Evolutionary conservation across 2,797 vertebrate genomes (phyloP).

Genomic region (Lagocephalus sceleratus): DNA sequence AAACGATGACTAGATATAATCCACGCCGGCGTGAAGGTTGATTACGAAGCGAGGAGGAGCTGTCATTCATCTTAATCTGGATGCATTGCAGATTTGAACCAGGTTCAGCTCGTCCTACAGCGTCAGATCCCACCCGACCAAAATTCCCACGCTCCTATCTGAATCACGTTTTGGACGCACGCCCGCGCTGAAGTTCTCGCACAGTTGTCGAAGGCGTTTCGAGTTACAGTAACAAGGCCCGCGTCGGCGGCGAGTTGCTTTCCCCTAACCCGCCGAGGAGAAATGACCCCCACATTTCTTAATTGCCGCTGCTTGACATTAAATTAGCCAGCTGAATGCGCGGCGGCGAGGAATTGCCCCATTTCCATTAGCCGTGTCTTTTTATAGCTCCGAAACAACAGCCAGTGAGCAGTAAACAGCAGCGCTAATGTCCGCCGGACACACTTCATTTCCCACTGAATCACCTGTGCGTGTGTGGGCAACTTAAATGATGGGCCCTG

Average conservation of each 20-base stretch:
- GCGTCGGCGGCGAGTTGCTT: neutral
- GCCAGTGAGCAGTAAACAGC: neutral
- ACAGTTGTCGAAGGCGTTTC: too few species aligned
- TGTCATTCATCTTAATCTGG: too few species aligned
- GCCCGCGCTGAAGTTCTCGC: neutral
- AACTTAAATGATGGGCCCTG: neutral
- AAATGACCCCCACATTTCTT: constrained; percentile 1
- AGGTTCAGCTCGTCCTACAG: neutral
- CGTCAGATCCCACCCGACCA: neutral
- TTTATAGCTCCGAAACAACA: constrained; percentile 3
- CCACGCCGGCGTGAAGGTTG: too few species aligned
- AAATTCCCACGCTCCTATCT: too few species aligned
- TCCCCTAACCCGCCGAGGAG: neutral
- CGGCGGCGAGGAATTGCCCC: neutral
- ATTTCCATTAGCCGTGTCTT: constrained; percentile 4
- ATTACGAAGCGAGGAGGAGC: too few species aligned
- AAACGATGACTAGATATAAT: too few species aligned
- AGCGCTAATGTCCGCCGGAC: neutral
- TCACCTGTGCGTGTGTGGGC: neutral
- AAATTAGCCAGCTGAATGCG: too few species aligned
- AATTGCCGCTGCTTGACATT: constrained; percentile 5
- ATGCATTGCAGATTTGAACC: too few species aligned
- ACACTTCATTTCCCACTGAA: neutral
- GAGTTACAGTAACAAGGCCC: too few species aligned
- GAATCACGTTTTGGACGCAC: neutral